These are phyloP conservation scores for Oophaga sylvatica DNA, from an alignment of 2,797 vertebrate genomes.

Conservation along the genomic window DNA sequence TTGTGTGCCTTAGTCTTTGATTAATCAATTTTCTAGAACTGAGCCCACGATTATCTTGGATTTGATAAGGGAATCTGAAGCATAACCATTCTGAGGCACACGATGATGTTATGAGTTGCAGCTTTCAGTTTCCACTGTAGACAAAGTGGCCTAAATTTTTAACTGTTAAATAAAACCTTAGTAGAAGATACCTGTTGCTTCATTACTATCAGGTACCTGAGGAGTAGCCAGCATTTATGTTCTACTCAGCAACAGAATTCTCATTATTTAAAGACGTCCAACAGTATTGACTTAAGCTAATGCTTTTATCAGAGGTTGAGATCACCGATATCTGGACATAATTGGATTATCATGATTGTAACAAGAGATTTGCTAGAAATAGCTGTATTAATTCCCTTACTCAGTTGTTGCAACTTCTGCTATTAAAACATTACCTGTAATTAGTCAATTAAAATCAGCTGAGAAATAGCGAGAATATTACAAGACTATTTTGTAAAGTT, in stretches of 20 bases:
- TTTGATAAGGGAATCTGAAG: background rate
- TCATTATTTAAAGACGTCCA: background rate
- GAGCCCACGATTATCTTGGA: background rate
- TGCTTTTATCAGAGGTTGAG: background rate
- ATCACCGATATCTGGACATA: background rate
- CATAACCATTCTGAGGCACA: background rate
- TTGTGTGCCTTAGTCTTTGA: background rate
- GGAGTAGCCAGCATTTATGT: background rate
- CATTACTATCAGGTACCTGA: too few species aligned
- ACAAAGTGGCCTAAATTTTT: background rate
- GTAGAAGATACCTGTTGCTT: background rate
- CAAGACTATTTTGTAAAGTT: background rate
- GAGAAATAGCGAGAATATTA: background rate
- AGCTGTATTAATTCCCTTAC: background rate
- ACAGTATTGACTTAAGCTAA: conserved; percentile 1
- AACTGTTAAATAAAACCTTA: background rate
- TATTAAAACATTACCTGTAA: background rate
- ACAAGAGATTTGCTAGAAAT: conserved; percentile 1
- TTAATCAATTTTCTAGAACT: background rate
- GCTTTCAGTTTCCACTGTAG: background rate
- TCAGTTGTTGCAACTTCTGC: background rate
- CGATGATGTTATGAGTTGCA: background rate
- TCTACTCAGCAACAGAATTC: background rate
- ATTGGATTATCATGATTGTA: conserved; percentile 22
- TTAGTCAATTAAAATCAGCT: background rate